phyloP scores from a whole-genome alignment of 1,140 invertebrate species.

The Bombus superbus region DNA sequence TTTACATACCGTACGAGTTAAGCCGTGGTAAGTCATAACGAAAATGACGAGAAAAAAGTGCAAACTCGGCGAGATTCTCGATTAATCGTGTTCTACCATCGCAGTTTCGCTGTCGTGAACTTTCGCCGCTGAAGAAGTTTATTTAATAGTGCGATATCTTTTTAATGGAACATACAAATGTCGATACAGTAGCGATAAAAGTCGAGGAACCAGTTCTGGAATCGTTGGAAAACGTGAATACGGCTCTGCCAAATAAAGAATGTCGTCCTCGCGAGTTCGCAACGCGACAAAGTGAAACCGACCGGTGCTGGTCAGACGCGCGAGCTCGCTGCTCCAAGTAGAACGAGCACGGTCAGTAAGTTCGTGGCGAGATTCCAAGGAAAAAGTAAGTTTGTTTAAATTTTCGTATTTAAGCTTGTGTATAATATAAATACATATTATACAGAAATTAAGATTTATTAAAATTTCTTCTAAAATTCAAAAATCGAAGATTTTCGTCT shows the following conservation, averaged over 20 bases:
- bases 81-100: neutral
- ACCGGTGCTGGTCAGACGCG: slow-evolving; percentile 1
- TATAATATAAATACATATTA: neutral
- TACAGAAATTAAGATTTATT: too few species aligned
- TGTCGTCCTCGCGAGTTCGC: slow-evolving; percentile 26
- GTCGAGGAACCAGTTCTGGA: slow-evolving; percentile 54
- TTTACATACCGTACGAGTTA: neutral
- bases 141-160: neutral
- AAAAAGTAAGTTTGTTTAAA: neutral
- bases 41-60: neutral
- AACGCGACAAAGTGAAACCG: slow-evolving; percentile 48
- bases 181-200: slow-evolving; percentile 37
- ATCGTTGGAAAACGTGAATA: slow-evolving; percentile 52
- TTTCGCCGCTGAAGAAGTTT: neutral
- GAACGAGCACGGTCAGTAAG: neutral
- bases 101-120: neutral
- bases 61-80: neutral
- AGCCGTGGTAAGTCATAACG: too few species aligned
- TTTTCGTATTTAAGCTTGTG: neutral
- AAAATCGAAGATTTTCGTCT: too few species aligned
- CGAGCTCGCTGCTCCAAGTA: neutral
- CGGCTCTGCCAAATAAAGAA: slow-evolving; percentile 56
- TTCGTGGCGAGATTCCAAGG: neutral
- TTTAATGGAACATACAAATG: too few species aligned
- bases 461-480: too few species aligned